These are phyloP conservation scores for Vombatus ursinus DNA, from an alignment of 2,113 vertebrate species.

Conservation along the genomic window DNA sequence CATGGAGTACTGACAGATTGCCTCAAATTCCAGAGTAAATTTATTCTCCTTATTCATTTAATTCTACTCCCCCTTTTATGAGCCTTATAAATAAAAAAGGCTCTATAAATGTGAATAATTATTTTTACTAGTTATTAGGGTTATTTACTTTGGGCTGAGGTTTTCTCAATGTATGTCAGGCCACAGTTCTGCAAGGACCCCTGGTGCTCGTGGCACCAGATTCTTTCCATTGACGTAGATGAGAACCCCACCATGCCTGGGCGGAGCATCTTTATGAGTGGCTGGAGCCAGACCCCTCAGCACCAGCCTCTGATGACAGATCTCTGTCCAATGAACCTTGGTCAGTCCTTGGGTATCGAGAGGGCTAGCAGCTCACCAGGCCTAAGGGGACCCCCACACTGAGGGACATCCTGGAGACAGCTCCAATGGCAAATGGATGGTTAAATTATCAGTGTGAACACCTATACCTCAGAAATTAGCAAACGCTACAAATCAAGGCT, in stretches of 20 bases:
- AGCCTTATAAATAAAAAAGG: neutral
- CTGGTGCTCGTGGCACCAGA: neutral
- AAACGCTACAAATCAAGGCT: neutral
- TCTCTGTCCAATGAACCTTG: neutral
- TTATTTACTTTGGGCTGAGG: neutral
- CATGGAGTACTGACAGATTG: neutral
- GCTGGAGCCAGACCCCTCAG: neutral
- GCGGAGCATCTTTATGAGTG: neutral
- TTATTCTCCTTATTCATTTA: neutral
- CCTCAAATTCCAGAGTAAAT: neutral
- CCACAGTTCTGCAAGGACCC: neutral
- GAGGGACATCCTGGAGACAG: neutral
- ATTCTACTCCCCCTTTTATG: neutral
- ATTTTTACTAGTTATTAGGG: neutral
- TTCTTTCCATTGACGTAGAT: neutral
- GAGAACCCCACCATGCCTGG: neutral
- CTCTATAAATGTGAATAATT: neutral
- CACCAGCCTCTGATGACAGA: neutral
- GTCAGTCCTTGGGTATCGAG: neutral
- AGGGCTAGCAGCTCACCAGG: neutral
- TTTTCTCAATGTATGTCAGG: neutral
- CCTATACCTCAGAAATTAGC: neutral
- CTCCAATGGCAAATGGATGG: neutral
- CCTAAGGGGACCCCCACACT: neutral
- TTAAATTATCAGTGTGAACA: neutral